Base-by-base conservation (phyloP, 1,140 invertebrate genomes). In the roundworm (Caenorhabditis elegans) region DNA sequence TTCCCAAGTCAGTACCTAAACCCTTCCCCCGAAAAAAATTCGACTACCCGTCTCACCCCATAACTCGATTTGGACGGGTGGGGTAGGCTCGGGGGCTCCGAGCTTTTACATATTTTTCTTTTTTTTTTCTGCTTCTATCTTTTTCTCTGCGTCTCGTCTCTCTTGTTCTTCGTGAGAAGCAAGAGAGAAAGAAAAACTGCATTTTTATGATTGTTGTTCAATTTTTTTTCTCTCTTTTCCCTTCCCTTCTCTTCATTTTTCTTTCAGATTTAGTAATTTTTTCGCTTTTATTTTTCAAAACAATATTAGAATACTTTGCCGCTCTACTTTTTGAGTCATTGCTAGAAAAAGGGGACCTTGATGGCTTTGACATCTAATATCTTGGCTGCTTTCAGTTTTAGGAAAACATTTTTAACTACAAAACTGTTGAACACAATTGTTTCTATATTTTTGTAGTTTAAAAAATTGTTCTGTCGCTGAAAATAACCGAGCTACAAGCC, bases 161-260 rank as follows among this genome's bases (percentile, higher is more conserved):
- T 70, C 34, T 43, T 2, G 34, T 34, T 3, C 28, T 31, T 3
- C 24, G 34, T 17, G 53, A 3, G 49, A 13, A 26, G 5, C n/a
- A 43, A 43, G 39, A 34, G 53, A 60, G 34, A 28, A 43, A 19
- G 34, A 39, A 39, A 70, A 70, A 39, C 31, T 43, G 34, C 60
- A 49, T 77, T 51, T 77, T 77, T 77, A 31, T 77, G 43, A 48
- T 77, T 77, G 43, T 77, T 77, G 48, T 77, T 77, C 76, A 77
- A 26, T 77, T 77, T 49, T 47, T 48, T 77, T 47, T 76, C 39
- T 76, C 15, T n/a, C 26, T 26, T 19, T 36, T 75, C 47, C 19
- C 19, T 22, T 22, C 17, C 19, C 22, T 39, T 36, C 31, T 13
- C 36, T 17, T 31, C 60, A 11, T 76, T 28, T 46, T 26, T 13